phyloP scores from a whole-genome alignment of 2,797 vertebrate genomes.

The Apogon talboti region DNA sequence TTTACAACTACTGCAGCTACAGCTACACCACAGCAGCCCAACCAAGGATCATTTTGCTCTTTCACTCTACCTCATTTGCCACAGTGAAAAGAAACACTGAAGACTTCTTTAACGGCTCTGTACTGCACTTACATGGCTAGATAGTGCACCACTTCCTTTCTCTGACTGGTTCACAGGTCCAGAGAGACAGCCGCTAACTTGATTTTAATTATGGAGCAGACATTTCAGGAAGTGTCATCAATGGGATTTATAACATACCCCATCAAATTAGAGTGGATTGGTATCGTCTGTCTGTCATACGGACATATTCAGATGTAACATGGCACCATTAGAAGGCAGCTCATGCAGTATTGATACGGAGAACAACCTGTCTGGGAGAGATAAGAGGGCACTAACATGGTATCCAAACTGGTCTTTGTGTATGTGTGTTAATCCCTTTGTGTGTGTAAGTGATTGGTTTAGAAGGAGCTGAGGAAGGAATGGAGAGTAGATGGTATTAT shows the following conservation, averaged over 20 bases:
- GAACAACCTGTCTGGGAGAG: conserved; percentile 58
- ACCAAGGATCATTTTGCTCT: conserved; percentile 48
- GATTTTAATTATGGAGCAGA: conserved; percentile 49
- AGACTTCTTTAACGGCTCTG: conserved; percentile 24
- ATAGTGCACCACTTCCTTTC: conserved; percentile 18
- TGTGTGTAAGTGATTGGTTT: conserved; percentile 26
- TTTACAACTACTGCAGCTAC: conserved; percentile 76
- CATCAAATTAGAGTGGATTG: conserved; percentile 42
- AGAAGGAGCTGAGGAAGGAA: conserved; percentile 2
- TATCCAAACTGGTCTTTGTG: conserved; percentile 33
- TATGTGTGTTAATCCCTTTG: conserved; percentile 16
- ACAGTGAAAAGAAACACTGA: conserved; percentile 49
- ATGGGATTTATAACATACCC: conserved; percentile 40
- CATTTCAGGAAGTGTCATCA: conserved; percentile 34
- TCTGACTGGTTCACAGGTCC: conserved; percentile 24
- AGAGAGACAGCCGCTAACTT: conserved; percentile 33
- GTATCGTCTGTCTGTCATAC: conserved; percentile 32
- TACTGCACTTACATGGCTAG: conserved; percentile 15
- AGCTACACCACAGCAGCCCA: conserved; percentile 52
- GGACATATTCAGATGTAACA: conserved; percentile 37
- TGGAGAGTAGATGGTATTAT: conserved; percentile 16
- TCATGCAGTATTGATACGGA: conserved; percentile 61
- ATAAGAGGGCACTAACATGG: conserved; percentile 48
- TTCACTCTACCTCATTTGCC: conserved; percentile 61
- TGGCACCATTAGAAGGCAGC: conserved; percentile 42